phyloP scores from a whole-genome alignment of 2,797 vertebrate species.

The Craterocephalus amniculus region DNA sequence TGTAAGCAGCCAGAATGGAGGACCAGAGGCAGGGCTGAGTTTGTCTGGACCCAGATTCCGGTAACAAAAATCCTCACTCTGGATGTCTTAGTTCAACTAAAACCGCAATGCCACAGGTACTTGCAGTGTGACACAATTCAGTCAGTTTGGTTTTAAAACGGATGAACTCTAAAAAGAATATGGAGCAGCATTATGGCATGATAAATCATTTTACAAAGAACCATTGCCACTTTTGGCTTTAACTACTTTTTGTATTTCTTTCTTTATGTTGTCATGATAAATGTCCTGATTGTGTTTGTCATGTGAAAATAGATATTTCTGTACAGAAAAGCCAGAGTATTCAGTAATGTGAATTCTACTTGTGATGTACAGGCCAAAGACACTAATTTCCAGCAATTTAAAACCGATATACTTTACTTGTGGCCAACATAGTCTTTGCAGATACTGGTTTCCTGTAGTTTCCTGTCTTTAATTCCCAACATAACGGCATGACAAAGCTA shows the following conservation, averaged over 20 bases:
- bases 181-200: conserved; percentile 62
- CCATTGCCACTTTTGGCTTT: conserved; percentile 61
- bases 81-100: conserved; percentile 50
- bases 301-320: conserved; percentile 46
- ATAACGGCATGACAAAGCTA: conserved; percentile 49
- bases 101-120: conserved; percentile 55
- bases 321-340: conserved; percentile 41
- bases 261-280: conserved; percentile 50
- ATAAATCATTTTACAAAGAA: conserved; percentile 64
- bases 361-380: conserved; percentile 29
- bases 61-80: conserved; percentile 45
- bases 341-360: conserved; percentile 27
- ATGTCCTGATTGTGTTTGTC: conserved; percentile 61
- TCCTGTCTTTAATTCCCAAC: no score
- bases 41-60: conserved; percentile 45
- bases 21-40: conserved; percentile 22
- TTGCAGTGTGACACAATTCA: conserved; percentile 74
- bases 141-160: conserved; percentile 69
- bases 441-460: no score
- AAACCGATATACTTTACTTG: conserved; percentile 33
- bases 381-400: conserved; percentile 53
- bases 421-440: conserved; percentile 19
- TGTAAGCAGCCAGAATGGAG: conserved; percentile 36
- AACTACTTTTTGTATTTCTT: conserved; percentile 47
- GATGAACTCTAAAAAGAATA: conserved; percentile 63